These are phyloP conservation scores for Lichenostomus cassidix DNA, from an alignment of 2,113 vertebrate species.

Conservation along the genomic window DNA sequence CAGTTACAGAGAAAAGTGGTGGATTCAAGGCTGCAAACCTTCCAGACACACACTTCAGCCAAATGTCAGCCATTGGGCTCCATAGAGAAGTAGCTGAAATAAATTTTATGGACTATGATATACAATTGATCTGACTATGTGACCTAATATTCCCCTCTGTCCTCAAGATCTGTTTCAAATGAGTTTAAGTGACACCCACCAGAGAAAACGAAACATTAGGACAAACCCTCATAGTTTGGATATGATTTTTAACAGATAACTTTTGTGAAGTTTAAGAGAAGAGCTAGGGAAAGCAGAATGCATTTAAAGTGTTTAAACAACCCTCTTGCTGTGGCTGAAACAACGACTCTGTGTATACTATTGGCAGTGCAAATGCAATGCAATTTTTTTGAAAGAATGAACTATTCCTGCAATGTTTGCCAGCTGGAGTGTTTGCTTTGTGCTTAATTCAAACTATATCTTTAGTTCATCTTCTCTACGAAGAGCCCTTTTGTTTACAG, in stretches of 20 bases:
- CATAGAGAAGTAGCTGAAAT: neutral
- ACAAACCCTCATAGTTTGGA: neutral
- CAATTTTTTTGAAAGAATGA: slow-evolving; percentile 32
- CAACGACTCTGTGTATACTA: slow-evolving; percentile 54
- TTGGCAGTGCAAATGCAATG: slow-evolving; percentile 3
- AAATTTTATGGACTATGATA: neutral
- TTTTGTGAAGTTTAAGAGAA: neutral
- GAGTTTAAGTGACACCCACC: neutral
- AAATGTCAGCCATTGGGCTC: neutral
- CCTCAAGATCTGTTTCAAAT: neutral
- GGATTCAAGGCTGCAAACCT: neutral
- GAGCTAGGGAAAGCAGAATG: neutral
- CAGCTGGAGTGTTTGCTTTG: slow-evolving; percentile 56
- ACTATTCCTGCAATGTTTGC: slow-evolving; percentile 23
- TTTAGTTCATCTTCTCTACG: slow-evolving; percentile 44
- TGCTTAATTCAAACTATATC: slow-evolving; percentile 53
- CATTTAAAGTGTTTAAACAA: slow-evolving; percentile 49
- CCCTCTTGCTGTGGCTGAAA: slow-evolving; percentile 46
- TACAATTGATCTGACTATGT: neutral
- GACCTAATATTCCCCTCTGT: neutral
- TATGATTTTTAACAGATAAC: neutral
- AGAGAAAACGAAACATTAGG: neutral
- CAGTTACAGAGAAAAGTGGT: neutral
- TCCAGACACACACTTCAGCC: neutral
- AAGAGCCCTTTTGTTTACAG: slow-evolving; percentile 45